phyloP scores from a whole-genome alignment of 1,140 invertebrate species.

The Piezodorus guildinii region DNA sequence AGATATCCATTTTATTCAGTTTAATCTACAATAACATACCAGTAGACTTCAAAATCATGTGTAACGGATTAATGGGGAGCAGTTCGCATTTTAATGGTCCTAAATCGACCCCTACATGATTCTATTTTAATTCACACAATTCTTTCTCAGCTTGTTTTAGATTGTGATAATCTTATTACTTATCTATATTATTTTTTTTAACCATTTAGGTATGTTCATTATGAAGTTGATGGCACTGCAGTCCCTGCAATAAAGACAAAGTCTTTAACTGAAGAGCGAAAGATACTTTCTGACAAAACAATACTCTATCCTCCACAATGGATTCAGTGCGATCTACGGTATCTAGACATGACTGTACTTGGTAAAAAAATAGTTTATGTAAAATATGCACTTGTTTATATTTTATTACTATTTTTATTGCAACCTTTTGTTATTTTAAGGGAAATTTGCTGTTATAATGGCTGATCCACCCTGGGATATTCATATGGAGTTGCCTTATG shows the following conservation, averaged over 20 bases:
- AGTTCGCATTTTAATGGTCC: too few relatives aligned
- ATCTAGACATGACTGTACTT: constrained; percentile 89
- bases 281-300: constrained; percentile 38
- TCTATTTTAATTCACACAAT: too few relatives aligned
- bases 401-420: neutral
- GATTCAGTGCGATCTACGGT: constrained; percentile 93
- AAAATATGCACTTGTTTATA: too few relatives aligned
- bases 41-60: too few relatives aligned
- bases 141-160: too few relatives aligned
- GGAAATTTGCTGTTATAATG: constrained; percentile 88
- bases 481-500: constrained; percentile 96
- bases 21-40: too few relatives aligned
- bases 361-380: constrained; percentile 38
- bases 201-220: constrained; percentile 73
- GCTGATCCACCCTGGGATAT: constrained; percentile 97
- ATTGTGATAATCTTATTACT: neutral
- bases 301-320: constrained; percentile 83
- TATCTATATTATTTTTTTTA: neutral
- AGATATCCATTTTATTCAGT: too few relatives aligned
- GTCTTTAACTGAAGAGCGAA: constrained; percentile 10
- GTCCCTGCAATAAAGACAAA: constrained; percentile 29
- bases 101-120: too few relatives aligned
- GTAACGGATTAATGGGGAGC: too few relatives aligned
- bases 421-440: constrained; percentile 31
- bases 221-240: constrained; percentile 67